Evolutionary conservation across 2,888 invertebrate genomes (phyloP).

Genomic region (Lathronympha strigana): DNA sequence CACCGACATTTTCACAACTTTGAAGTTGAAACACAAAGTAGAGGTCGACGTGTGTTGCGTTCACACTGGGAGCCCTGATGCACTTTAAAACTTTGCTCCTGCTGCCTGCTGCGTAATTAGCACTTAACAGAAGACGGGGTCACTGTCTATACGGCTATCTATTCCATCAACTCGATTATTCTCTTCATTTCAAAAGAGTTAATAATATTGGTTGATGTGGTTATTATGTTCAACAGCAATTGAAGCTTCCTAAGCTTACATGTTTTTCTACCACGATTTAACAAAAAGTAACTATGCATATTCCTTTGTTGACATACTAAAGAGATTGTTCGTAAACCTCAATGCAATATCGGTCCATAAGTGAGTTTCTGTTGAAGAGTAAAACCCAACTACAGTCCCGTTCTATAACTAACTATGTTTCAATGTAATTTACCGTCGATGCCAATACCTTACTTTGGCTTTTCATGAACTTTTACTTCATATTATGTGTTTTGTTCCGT

Average conservation of each 20-base stretch:
- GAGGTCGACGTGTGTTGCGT: slow-evolving; percentile 49
- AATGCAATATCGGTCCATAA: too few species aligned
- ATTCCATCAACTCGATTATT: slow-evolving; percentile 9
- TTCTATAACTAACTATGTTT: too few species aligned
- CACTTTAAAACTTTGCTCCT: slow-evolving; percentile 38
- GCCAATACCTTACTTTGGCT: too few species aligned
- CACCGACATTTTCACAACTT: slow-evolving; percentile 17
- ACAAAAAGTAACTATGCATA: not conserved
- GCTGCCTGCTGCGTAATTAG: slow-evolving; percentile 36
- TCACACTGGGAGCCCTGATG: slow-evolving; percentile 47
- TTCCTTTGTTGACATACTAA: too few species aligned
- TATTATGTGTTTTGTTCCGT: too few species aligned
- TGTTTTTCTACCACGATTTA: not conserved
- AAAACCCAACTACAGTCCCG: too few species aligned
- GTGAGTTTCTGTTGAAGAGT: too few species aligned
- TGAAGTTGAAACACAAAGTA: slow-evolving; percentile 48
- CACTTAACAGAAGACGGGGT: slow-evolving; percentile 35
- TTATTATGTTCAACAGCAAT: not conserved
- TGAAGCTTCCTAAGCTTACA: not conserved
- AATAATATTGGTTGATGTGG: not conserved
- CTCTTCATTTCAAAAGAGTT: not conserved
- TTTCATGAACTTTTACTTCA: too few species aligned
- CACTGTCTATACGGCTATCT: slow-evolving; percentile 27
- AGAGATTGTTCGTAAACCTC: too few species aligned
- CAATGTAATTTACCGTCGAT: too few species aligned